These are phyloP conservation scores for Lophura nycthemera DNA, from an alignment of 2,113 vertebrate species.

Conservation along the genomic window DNA sequence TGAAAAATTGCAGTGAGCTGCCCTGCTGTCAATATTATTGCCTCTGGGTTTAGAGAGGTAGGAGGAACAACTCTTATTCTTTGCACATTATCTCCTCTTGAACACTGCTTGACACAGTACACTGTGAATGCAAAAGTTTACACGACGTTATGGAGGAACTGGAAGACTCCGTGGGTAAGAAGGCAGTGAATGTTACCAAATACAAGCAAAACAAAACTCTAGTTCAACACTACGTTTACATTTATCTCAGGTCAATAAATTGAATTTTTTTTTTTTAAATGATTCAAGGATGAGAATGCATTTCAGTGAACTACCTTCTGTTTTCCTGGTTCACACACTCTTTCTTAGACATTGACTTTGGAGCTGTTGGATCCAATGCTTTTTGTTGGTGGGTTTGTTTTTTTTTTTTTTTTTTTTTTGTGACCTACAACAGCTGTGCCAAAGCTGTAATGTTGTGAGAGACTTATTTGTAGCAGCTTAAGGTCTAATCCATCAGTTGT, in stretches of 20 bases:
- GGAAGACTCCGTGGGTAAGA: not conserved
- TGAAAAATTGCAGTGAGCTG: not conserved
- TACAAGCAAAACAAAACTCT: not conserved
- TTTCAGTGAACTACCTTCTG: not conserved
- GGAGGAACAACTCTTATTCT: not conserved
- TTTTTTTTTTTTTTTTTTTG: not conserved
- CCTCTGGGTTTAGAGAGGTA: not conserved
- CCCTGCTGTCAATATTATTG: not conserved
- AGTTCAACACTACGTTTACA: fast-evolving
- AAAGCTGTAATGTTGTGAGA: not conserved
- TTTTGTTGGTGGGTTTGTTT: not conserved
- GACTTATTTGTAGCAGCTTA: not conserved
- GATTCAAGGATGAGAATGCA: not conserved
- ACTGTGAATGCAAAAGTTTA: not conserved
- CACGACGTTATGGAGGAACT: not conserved
- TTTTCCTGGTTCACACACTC: not conserved
- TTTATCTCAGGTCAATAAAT: not conserved
- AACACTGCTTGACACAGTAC: not conserved
- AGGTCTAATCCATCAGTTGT: not conserved
- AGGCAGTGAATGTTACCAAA: not conserved
- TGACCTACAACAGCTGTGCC: not conserved
- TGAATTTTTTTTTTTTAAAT: not conserved
- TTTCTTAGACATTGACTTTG: not conserved
- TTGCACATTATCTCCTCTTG: not conserved
- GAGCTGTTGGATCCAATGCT: not conserved